Conservation (phyloP, 2,113 vertebrate genomes). For the Paradoxurus hermaphroditus region DNA sequence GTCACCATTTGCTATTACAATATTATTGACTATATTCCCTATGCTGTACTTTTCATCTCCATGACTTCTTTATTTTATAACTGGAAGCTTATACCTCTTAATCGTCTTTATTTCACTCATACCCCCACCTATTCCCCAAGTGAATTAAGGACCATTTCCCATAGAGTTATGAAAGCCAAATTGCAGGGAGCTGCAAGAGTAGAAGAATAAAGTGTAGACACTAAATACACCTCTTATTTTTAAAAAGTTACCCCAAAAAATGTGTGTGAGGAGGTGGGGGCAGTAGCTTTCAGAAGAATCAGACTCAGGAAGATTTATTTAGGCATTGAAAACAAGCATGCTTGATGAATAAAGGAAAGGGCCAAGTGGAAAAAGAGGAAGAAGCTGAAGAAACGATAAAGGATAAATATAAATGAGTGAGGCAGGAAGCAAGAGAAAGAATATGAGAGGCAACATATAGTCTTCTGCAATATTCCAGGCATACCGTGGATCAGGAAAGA, state of each 20-base stretch:
- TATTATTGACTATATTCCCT: neutral
- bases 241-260: neutral
- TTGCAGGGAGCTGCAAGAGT: neutral
- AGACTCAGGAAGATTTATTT: neutral
- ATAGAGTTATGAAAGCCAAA: neutral
- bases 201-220: neutral
- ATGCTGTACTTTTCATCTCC: neutral
- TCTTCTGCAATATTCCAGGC: neutral
- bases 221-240: conserved; percentile 12
- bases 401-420: neutral
- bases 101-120: neutral
- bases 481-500: neutral
- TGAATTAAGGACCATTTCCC: conserved; percentile 1
- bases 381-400: neutral
- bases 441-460: neutral
- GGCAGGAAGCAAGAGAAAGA: neutral
- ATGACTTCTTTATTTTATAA: neutral
- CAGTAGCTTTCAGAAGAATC: conserved; percentile 4
- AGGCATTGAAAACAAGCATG: conserved; percentile 17
- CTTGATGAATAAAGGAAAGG: neutral
- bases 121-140: neutral
- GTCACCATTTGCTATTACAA: neutral
- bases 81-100: neutral
- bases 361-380: neutral
- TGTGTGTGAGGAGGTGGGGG: neutral